Conservation (phyloP, 1,140 invertebrate genomes). For the Drosophila repleta region DNA sequence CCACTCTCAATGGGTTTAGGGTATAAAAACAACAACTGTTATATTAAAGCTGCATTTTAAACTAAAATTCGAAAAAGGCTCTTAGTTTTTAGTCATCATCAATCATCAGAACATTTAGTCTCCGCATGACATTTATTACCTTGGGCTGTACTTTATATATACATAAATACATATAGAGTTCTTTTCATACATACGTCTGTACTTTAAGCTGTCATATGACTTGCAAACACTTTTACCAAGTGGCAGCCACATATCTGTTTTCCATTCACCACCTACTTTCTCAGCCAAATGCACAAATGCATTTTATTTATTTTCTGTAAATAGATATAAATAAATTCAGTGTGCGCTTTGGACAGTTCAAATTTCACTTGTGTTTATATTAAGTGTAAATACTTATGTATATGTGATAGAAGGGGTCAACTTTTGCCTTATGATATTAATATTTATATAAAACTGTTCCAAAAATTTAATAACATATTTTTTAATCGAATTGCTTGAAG, state of each 20-base stretch:
- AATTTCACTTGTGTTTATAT: no score
- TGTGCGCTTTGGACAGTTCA: no score
- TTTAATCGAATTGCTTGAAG: not conserved
- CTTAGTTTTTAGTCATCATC: constrained; percentile 2
- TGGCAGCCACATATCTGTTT: constrained; percentile 31
- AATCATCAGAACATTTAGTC: constrained; percentile 5
- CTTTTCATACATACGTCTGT: constrained; percentile 4
- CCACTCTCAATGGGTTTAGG: no score
- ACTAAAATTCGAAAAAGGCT: no score
- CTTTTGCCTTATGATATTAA: no score
- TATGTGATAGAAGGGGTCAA: no score
- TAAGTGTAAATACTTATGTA: no score
- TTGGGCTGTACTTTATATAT: constrained; percentile 4
- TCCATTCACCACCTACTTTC: constrained; percentile 33
- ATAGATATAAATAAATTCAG: no score
- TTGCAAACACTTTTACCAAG: constrained; percentile 26
- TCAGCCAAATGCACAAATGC: constrained; percentile 30
- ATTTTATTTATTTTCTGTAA: no score
- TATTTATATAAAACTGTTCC: no score
- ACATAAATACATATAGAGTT: not conserved
- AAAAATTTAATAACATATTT: not conserved
- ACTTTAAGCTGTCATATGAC: constrained; percentile 14
- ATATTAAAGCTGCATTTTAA: no score
- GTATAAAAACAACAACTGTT: no score
- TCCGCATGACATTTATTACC: constrained; percentile 17